These are phyloP conservation scores for Frankliniella intonsa DNA, from an alignment of 2,888 invertebrate species.

Conservation along the genomic window DNA sequence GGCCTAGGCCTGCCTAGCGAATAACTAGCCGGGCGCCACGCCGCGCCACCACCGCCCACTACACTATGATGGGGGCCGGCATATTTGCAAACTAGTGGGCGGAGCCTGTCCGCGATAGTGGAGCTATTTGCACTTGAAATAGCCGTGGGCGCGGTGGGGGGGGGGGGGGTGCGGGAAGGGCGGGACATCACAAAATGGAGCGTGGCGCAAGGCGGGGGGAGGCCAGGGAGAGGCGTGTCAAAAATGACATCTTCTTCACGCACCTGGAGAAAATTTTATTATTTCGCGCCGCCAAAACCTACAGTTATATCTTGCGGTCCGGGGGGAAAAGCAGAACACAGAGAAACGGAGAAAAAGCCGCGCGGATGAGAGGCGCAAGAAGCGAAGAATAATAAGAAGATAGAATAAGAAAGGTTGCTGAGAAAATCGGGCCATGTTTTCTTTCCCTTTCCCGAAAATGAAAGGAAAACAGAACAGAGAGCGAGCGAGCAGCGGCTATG, in stretches of 20 bases:
- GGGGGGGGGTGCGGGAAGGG: not conserved
- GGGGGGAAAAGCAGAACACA: not conserved
- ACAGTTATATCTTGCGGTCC: not conserved
- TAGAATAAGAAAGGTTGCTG: constrained; percentile 38
- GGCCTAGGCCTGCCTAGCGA: constrained; percentile 31
- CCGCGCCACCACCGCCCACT: constrained; percentile 37
- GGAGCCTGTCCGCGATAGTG: constrained; percentile 39
- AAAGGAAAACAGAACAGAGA: constrained; percentile 41
- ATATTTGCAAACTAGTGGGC: constrained; percentile 37
- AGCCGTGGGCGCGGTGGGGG: not conserved
- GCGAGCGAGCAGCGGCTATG: no score
- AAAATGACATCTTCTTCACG: no score
- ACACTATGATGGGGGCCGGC: constrained; percentile 36
- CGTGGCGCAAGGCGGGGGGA: not conserved
- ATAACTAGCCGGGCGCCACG: constrained; percentile 35
- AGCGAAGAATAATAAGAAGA: constrained; percentile 31
- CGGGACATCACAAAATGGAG: not conserved
- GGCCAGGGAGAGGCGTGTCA: not conserved
- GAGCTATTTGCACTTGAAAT: not conserved
- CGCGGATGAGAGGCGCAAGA: not conserved
- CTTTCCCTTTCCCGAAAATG: constrained; percentile 37
- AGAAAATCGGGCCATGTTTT: constrained; percentile 38
- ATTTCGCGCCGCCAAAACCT: no score
- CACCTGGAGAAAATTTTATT: no score
- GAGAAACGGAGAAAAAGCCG: not conserved